These are phyloP conservation scores for Pyrochroa serraticornis DNA, from an alignment of 2,888 invertebrate genomes.

Conservation along the genomic window DNA sequence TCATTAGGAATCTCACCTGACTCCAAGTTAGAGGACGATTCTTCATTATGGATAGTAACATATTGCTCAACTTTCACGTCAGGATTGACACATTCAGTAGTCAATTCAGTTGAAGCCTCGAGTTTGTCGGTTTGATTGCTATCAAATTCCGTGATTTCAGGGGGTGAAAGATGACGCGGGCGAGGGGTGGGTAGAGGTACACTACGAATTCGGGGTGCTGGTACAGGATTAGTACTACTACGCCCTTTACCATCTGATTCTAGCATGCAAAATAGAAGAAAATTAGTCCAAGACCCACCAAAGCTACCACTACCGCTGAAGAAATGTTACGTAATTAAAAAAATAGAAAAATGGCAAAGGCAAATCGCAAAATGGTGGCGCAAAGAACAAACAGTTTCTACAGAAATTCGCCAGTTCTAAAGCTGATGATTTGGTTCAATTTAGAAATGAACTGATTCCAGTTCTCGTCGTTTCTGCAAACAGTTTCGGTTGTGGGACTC, in stretches of 20 bases:
- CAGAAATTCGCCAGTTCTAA: slow-evolving; percentile 59
- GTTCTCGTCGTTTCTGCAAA: slow-evolving; percentile 50
- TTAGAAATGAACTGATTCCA: slow-evolving; percentile 61
- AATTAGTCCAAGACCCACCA: slow-evolving; percentile 32
- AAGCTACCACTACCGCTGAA: slow-evolving; percentile 9
- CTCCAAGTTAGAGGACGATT: no score
- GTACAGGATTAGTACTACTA: slow-evolving; percentile 41
- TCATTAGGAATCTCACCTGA: no score
- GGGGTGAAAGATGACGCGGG: slow-evolving; percentile 21
- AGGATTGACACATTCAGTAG: no score
- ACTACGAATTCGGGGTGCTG: slow-evolving; percentile 41
- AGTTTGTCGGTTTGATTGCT: background rate
- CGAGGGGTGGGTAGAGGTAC: slow-evolving; percentile 35
- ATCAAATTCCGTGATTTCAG: background rate
- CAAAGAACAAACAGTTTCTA: slow-evolving; percentile 40
- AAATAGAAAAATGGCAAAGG: no score
- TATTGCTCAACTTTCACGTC: no score
- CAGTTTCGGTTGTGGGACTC: background rate
- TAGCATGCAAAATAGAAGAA: slow-evolving; percentile 51
- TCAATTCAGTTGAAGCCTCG: no score
- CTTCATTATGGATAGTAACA: background rate
- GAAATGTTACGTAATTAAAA: background rate
- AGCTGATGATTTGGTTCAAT: slow-evolving; percentile 60
- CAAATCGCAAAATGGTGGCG: slow-evolving; percentile 3
- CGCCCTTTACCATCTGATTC: slow-evolving; percentile 41